Base-by-base conservation (phyloP, 2,888 invertebrate species). In the Drosophila fulvimacula region DNA sequence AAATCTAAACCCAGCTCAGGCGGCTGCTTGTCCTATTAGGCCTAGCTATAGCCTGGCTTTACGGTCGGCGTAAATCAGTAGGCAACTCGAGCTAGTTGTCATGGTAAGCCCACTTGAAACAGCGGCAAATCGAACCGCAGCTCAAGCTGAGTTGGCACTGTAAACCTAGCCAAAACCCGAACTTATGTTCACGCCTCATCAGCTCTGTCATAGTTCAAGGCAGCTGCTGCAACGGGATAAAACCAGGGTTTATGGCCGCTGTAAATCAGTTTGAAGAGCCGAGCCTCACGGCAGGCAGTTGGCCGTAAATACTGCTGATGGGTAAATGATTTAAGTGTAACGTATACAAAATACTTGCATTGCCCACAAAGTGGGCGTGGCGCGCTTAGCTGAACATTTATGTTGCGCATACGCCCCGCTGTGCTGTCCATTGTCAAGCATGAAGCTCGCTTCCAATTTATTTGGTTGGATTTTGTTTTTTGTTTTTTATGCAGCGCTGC, bases 401-500 rank as follows among this genome's bases (percentile, higher is more conserved):
- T 32, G 21, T 69, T 55, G 41, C 58, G 59, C 27, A 72, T 72
- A 72, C 73, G 73, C 67, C 72, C 59, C 42, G 6, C 34, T 36
- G 11, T 6, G 10, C 48, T n/a, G 38, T 5, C 60, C 17, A 39
- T 57, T 38, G 63, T 42, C 24, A 39, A 38, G 38, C 39, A 21
- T 9, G 9, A 58, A 27, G 32, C 38, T 19, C 39, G 27, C 32
- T 24, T 56, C 34, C 34, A 15, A 9, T 36, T 42, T 21, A 46
- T 71, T 52, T 48, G 27, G 56, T 21, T 57, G 19, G n/a, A n/a
- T n/a, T n/a, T n/a, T n/a, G n/a, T n/a, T n/a, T 15, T 10, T n/a
- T 44, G 44, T 7, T 46, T n/a, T 46, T 44, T 57, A 60, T 75
- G 66, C 64, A 52, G 34, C 19, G 57, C 55, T 55, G n/a, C 75